phyloP scores from a whole-genome alignment of 2,797 vertebrate species.

The Poecile montanus region DNA sequence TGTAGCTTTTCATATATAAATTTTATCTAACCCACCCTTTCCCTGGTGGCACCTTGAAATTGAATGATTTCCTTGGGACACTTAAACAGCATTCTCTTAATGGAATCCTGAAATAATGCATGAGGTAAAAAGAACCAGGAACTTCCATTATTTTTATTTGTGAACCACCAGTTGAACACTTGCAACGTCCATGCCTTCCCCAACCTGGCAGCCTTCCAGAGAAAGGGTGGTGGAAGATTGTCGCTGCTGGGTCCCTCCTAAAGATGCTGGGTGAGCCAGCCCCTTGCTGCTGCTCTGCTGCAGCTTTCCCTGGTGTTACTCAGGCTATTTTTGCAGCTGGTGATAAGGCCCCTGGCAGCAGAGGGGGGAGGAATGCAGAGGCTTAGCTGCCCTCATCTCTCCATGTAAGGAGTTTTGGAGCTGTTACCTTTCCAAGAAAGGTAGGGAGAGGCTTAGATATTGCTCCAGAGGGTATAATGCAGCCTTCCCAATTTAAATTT shows the following conservation, averaged over 20 bases:
- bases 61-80: neutral
- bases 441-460: constrained; percentile 52
- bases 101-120: neutral
- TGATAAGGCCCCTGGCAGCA: constrained; percentile 78
- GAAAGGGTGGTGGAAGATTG: neutral
- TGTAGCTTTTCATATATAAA: neutral
- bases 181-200: neutral
- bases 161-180: neutral
- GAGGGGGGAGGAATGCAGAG: constrained; percentile 69
- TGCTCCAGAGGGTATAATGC: constrained; percentile 49
- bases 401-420: constrained; percentile 78
- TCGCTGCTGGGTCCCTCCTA: neutral
- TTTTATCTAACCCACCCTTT: neutral
- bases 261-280: neutral
- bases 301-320: constrained; percentile 68
- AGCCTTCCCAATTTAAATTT: constrained; percentile 64
- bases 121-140: neutral
- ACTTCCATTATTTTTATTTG: neutral
- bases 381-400: constrained; percentile 66
- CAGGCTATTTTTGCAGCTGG: constrained; percentile 80
- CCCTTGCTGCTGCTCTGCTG: constrained; percentile 3
- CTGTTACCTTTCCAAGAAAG: constrained; percentile 76
- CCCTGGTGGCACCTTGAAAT: neutral
- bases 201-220: neutral
- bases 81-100: neutral